Percentiles rank a stretch among this genome's conserved stretches.
phyloP scores from a whole-genome alignment of 2,888 invertebrate genomes.

The Noctuana brunneofusca region DNA sequence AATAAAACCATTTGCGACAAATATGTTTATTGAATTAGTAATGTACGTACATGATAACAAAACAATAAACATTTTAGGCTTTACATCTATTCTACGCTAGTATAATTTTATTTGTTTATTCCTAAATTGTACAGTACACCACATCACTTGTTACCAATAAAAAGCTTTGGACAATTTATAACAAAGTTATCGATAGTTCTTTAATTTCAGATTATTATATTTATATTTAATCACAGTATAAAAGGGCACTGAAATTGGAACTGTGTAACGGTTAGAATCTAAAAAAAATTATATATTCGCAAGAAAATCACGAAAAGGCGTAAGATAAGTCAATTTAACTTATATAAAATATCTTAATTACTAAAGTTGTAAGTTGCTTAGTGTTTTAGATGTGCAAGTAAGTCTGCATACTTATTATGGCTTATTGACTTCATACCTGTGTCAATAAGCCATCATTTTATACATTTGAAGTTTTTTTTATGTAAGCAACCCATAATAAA shows the following conservation, averaged over 20 bases:
- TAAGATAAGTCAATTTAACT: too few relatives aligned
- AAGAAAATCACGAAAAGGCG: constrained; percentile 20
- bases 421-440: too few relatives aligned
- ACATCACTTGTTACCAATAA: constrained; percentile 40
- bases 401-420: too few relatives aligned
- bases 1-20: constrained; percentile 46
- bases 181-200: constrained; percentile 37
- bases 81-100: constrained; percentile 41
- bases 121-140: constrained; percentile 38
- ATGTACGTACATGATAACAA: constrained; percentile 42
- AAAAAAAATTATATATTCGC: constrained; percentile 2
- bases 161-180: constrained; percentile 51
- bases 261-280: constrained; percentile 1
- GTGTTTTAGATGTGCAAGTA: too few relatives aligned
- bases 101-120: constrained; percentile 39
- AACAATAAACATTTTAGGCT: constrained; percentile 42
- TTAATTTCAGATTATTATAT: constrained; percentile 39
- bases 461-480: too few relatives aligned
- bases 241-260: constrained; percentile 35
- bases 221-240: constrained; percentile 42
- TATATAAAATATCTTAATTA: too few relatives aligned
- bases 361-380: not conserved
- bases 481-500: too few relatives aligned
- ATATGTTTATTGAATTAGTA: constrained; percentile 54
- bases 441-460: too few relatives aligned